phyloP scores from a whole-genome alignment of 2,113 vertebrate genomes.

The Camelus bactrianus region DNA sequence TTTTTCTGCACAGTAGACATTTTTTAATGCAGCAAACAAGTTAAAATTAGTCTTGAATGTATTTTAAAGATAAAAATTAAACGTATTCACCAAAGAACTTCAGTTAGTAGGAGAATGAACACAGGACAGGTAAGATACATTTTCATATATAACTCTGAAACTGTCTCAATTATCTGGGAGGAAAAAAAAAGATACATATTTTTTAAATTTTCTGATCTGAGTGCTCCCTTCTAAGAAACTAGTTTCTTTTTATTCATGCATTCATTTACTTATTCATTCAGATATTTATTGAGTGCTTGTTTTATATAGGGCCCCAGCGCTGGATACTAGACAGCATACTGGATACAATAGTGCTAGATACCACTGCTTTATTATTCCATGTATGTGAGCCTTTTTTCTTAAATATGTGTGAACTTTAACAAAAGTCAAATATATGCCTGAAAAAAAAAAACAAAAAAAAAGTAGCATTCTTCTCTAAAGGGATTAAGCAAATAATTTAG shows the following conservation, averaged over 20 bases:
- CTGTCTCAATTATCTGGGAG: not conserved
- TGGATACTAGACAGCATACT: too few relatives aligned
- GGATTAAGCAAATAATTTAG: constrained; percentile 3
- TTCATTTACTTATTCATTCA: not conserved
- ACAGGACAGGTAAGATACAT: not conserved
- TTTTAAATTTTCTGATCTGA: not conserved
- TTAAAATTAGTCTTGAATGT: not conserved
- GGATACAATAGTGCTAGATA: not conserved
- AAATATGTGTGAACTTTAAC: constrained; percentile 17
- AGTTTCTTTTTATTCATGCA: not conserved
- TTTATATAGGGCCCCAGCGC: not conserved
- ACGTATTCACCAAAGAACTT: constrained; percentile 5
- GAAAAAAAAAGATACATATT: not conserved
- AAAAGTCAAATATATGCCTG: not conserved
- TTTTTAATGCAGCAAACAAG: constrained; percentile 43
- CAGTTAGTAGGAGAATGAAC: not conserved
- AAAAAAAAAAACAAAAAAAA: not conserved
- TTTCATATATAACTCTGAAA: constrained; percentile 18
- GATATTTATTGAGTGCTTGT: not conserved
- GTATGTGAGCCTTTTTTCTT: not conserved
- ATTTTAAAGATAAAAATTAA: constrained; percentile 27
- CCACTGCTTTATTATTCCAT: not conserved
- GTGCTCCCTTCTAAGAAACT: not conserved
- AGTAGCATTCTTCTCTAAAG: not conserved
- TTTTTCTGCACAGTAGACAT: not conserved